phyloP scores from a whole-genome alignment of 2,113 vertebrate species.

The Melospiza melodia region DNA sequence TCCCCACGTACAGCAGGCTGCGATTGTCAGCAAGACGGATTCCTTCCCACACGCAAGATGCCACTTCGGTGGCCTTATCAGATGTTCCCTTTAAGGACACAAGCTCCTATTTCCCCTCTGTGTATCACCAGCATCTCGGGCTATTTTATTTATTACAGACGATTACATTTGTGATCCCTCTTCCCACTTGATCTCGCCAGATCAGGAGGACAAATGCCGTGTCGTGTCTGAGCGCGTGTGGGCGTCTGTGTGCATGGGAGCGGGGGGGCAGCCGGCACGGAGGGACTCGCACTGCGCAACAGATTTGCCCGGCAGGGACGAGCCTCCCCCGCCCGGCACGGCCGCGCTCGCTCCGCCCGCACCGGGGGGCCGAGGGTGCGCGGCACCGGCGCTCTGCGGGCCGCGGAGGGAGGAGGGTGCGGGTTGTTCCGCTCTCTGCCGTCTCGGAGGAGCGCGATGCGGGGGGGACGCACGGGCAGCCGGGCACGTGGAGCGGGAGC shows the following conservation, averaged over 20 bases:
- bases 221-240: background rate
- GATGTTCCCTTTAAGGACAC: conserved; percentile 53
- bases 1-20: conserved; percentile 40
- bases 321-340: conserved; percentile 14
- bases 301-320: background rate
- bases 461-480: background rate
- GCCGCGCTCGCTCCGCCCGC: conserved; percentile 8
- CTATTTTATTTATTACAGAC: conserved; percentile 69
- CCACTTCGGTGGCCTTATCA: conserved; percentile 39
- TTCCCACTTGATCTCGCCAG: conserved; percentile 51
- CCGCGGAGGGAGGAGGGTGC: background rate
- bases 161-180: conserved; percentile 62
- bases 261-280: background rate
- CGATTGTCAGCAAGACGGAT: conserved; percentile 49
- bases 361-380: background rate
- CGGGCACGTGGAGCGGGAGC: background rate
- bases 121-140: conserved; percentile 13
- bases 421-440: background rate
- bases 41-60: conserved; percentile 32
- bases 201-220: conserved; percentile 24
- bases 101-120: conserved; percentile 14
- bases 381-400: accelerated
- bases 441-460: background rate
- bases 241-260: background rate
- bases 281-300: background rate